Base-by-base conservation (phyloP, 2,888 invertebrate genomes). In the Drosophila colorata region DNA sequence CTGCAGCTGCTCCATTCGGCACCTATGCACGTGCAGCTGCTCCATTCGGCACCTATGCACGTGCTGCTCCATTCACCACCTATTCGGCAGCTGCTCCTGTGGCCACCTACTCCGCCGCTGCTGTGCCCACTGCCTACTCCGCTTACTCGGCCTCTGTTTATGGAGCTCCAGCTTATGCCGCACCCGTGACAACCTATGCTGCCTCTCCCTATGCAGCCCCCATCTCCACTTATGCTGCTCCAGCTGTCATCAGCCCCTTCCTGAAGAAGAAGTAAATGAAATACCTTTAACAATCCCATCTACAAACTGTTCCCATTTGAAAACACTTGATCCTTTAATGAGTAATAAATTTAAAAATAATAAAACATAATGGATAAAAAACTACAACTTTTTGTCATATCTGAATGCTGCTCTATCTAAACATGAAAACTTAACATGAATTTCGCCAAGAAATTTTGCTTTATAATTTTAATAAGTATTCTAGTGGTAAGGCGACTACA, bases 171-270 rank as follows among this genome's bases (percentile, higher is more conserved):
- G 70, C 55, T 9, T 61, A 61, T 23, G 13, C 46, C n/a, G 35
- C 49, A 35, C 37, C 58, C 3, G 56, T 55, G 47, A 11, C 61
- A 13, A 61, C 70, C 14, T 70, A 64, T 13, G 47, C 66, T 8
- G 65, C 66, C 20, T 23, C 52, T 1, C 46, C 64, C 13, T 65
- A 74, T 13, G 25, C 70, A 2, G 70, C 72, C 20, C 72, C 77
- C 9, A 35, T 78, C 55, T 46, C 75, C 16, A 53, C 78, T 5
- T 74, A 74, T 38, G 52, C 79, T 4, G 79, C 79, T 25, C 79
- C 75, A 18, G 79, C 74, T n/a, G 23, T 75, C 3, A 38, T 75
- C 49, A 75, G 76, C 46, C 59, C 74, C 18, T 43, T 74, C 46
- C 56, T 73, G 49, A 73, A 78, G 60, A 74, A 77, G 60, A 78